Evolutionary conservation across 2,888 invertebrate species (phyloP).

Genomic region (Drosophila buzzatii): DNA sequence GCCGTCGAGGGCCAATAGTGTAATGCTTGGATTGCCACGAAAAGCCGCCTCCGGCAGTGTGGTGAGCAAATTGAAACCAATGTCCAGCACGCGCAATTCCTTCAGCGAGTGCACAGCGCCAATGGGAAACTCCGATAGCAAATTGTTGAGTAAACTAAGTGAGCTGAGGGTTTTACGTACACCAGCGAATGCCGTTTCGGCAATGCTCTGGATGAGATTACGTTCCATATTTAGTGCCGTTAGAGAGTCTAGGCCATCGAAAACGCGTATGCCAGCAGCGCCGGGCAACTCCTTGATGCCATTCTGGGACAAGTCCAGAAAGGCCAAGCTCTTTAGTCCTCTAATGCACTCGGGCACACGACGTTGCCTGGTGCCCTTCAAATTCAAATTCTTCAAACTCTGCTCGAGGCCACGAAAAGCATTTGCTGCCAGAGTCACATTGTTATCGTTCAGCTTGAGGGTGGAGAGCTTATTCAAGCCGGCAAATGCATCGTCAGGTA

Average conservation of each 20-base stretch:
- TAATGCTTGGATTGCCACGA: slow-evolving; percentile 92
- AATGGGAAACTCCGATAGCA: slow-evolving; percentile 94
- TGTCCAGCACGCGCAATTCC: slow-evolving; percentile 94
- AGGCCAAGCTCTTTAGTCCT: slow-evolving; percentile 92
- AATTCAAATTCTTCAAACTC: slow-evolving; percentile 93
- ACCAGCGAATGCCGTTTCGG: slow-evolving; percentile 91
- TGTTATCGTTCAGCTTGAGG: slow-evolving; percentile 94
- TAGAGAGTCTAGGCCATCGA: slow-evolving; percentile 92
- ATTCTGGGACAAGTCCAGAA: slow-evolving; percentile 95
- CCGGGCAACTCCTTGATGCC: slow-evolving; percentile 93
- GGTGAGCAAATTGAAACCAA: slow-evolving; percentile 95
- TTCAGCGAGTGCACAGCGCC: slow-evolving; percentile 91
- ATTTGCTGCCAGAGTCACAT: slow-evolving; percentile 89
- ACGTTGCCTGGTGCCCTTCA: slow-evolving; percentile 94
- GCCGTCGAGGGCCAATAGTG: slow-evolving; percentile 94
- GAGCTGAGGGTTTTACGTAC: slow-evolving; percentile 94
- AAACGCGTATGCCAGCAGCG: slow-evolving; percentile 88
- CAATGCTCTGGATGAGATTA: slow-evolving; percentile 92
- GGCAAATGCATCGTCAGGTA: slow-evolving; percentile 91
- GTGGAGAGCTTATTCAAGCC: slow-evolving; percentile 91
- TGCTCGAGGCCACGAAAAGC: slow-evolving; percentile 93
- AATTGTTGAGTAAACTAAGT: slow-evolving; percentile 94
- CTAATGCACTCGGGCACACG: slow-evolving; percentile 92
- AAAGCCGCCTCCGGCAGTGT: slow-evolving; percentile 93
- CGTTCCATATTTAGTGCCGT: slow-evolving; percentile 93